These are phyloP conservation scores for Peromyscus maniculatus DNA, from an alignment of 2,113 vertebrate genomes.

Conservation along the genomic window DNA sequence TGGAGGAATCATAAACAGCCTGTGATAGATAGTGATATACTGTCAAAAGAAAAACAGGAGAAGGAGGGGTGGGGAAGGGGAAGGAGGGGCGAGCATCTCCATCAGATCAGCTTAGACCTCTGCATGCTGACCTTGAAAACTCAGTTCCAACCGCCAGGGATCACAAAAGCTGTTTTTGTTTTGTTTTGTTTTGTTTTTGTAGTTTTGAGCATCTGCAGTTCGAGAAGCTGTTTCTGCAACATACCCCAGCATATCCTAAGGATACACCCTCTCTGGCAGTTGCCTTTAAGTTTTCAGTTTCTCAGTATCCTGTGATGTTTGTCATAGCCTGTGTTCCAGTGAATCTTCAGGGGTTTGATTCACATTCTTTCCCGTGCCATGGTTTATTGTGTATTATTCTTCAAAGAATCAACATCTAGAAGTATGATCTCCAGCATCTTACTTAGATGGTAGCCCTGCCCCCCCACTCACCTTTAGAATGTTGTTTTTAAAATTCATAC, in stretches of 20 bases:
- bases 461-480: not conserved
- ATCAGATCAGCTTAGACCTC: not conserved
- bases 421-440: not conserved
- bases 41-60: not conserved
- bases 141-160: not conserved
- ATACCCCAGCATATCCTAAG: not conserved
- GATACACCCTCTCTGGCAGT: not conserved
- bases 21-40: not conserved
- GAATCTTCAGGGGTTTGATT: not conserved
- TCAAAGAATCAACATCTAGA: not conserved
- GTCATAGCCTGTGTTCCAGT: not conserved
- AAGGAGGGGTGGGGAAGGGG: fast-evolving
- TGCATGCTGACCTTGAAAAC: not conserved
- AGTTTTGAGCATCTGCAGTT: not conserved
- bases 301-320: not conserved
- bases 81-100: not conserved
- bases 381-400: not conserved
- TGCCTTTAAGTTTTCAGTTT: not conserved
- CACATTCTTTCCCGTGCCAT: not conserved
- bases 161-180: not conserved
- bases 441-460: not conserved
- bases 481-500: not conserved
- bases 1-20: too few relatives aligned
- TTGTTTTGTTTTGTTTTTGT: not conserved
- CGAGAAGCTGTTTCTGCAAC: not conserved